Conservation (phyloP, 2,888 invertebrate genomes). For the Chrysolina oricalcia region DNA sequence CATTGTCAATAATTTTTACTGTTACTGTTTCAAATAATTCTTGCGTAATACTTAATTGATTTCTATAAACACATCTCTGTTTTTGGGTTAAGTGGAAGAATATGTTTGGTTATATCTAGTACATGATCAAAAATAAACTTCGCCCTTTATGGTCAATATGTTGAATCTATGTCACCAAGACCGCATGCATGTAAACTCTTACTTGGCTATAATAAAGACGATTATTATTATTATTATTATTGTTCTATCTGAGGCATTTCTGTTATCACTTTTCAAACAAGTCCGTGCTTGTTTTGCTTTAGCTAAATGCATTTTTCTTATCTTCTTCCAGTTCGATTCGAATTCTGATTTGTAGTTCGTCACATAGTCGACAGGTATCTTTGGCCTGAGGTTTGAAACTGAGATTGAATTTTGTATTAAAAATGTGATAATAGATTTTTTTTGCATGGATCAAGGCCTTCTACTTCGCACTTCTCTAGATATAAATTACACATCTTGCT, state of each 20-base stretch:
- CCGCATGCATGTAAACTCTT: too few relatives aligned
- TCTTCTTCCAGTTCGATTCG: slow-evolving; percentile 5
- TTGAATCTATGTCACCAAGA: too few relatives aligned
- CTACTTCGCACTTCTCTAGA: background rate
- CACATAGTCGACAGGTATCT: slow-evolving; percentile 29
- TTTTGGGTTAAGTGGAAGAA: too few relatives aligned
- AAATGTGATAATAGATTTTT: slow-evolving; percentile 23
- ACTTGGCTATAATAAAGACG: too few relatives aligned
- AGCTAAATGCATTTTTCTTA: background rate
- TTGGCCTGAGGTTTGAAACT: slow-evolving; percentile 26
- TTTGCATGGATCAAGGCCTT: background rate
- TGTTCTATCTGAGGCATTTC: slow-evolving; percentile 25
- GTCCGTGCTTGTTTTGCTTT: slow-evolving; percentile 23
- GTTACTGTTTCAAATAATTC: too few relatives aligned
- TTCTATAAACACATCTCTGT: too few relatives aligned
- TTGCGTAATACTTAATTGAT: too few relatives aligned
- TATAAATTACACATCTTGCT: slow-evolving; percentile 30
- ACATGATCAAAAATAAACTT: too few relatives aligned
- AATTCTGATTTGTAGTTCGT: slow-evolving; percentile 12
- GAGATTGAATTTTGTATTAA: slow-evolving; percentile 27
- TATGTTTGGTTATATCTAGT: too few relatives aligned
- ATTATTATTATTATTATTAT: too few relatives aligned
- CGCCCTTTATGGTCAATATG: too few relatives aligned
- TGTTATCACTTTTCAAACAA: background rate
- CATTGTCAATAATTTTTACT: too few relatives aligned